Evolutionary conservation across 2,797 vertebrate species (phyloP), one percentile per base, ranked within the genome.

Genomic region (Pteronotus mesoamericanus): DNA sequence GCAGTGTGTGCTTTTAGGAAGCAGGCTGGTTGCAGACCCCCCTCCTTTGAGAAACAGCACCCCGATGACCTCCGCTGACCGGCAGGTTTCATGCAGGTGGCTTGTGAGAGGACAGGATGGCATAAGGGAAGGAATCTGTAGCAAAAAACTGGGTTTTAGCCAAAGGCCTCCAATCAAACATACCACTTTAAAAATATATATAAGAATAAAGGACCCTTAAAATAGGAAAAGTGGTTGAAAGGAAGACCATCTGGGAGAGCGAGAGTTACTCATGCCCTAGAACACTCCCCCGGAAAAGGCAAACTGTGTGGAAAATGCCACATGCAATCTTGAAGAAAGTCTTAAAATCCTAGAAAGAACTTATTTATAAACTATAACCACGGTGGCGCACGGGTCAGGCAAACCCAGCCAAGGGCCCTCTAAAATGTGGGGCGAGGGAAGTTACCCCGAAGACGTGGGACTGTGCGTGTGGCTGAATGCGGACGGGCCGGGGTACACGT

Each of bases 161-260:
- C 53, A 77, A 59, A 94, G 83, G 90, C 51, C 46, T 87, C 74
- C 80, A 93, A 84, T 51, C 51, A 79, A 97, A 91, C 2, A 2
- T 22, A 94, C 68, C 44, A 39, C 61, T 89, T 86, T 34, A 11
- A 69, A 87, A 48, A 87, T 68, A 74, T 59, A 39, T 37, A 14
- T 79, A 80, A 46, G 68, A 78, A 91, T 32, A 74, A 37, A 18
- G 37, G 48, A 92, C 42, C 21, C 37, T 84, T 90, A 84, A 90
- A 94, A 82, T 32, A 68, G 4, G 53, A 55, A 84, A 93, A 94
- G 9, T 53, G 15, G 72, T 77, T 85, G 74, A 59, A 93, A 85
- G 53, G 44, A 91, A 89, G 79, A 21, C 86, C 78, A 82, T 91
- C 78, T 82, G 91, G 42, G 42, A 16, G 77, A 94, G 74, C 29